Percentiles rank a stretch among this genome's conserved stretches.
Evolutionary conservation across 2,113 vertebrate genomes (phyloP).

Genomic region (Pygathrix nemaeus): DNA sequence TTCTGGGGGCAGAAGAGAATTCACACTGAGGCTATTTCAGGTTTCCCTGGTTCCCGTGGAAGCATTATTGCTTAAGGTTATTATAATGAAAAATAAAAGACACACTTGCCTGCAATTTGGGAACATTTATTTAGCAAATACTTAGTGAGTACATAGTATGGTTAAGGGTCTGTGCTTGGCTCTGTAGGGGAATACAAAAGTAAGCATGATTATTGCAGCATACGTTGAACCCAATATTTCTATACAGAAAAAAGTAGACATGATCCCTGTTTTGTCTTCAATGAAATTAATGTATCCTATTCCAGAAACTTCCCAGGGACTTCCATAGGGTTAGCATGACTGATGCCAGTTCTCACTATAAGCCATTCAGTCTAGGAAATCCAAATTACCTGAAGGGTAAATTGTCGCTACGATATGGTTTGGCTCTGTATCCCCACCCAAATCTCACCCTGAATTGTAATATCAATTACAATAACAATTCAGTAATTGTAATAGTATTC

Average conservation of each 20-base stretch:
- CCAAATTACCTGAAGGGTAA: not conserved
- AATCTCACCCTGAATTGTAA: too few species aligned
- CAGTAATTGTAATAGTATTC: too few species aligned
- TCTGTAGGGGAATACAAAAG: not conserved
- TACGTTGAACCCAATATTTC: too few species aligned
- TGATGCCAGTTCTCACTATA: not conserved
- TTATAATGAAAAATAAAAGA: not conserved
- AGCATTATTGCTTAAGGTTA: not conserved
- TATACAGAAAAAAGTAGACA: not conserved
- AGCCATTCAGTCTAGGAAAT: not conserved
- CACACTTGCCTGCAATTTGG: not conserved
- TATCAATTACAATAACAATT: too few species aligned
- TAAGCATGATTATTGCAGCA: not conserved
- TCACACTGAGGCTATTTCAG: not conserved
- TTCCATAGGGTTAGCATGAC: not conserved
- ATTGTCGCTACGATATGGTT: not conserved
- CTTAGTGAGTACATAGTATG: not conserved
- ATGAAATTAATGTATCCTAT: not conserved
- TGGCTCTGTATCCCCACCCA: too few species aligned
- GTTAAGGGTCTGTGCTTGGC: not conserved
- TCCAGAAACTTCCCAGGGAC: not conserved
- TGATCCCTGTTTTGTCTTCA: not conserved
- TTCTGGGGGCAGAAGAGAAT: not conserved
- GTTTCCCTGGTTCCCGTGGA: not conserved
- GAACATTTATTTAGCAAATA: not conserved